These are phyloP conservation scores for Chalcosyrphus nemorum DNA, from an alignment of 2,888 invertebrate species.

Conservation along the genomic window DNA sequence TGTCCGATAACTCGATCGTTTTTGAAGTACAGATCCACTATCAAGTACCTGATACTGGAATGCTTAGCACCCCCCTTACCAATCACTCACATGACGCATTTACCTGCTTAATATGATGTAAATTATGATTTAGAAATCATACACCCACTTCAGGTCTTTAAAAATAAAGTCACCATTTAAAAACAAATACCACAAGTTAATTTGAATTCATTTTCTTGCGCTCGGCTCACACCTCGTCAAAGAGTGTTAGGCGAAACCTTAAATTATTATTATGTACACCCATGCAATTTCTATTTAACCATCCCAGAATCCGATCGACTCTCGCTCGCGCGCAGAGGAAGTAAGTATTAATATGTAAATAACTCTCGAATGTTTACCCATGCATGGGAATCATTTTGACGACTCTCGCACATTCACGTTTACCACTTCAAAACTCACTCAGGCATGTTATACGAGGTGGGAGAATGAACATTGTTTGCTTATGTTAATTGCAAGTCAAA, in stretches of 20 bases:
- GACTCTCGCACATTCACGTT: not conserved
- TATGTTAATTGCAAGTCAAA: slow-evolving; percentile 61
- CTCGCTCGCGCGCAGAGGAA: no score
- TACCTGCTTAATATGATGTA: no score
- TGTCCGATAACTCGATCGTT: no score
- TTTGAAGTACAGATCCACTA: no score
- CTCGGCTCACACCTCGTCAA: not conserved
- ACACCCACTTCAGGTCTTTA: no score
- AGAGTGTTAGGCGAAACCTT: not conserved
- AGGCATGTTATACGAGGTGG: slow-evolving; percentile 39
- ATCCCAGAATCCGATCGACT: not conserved
- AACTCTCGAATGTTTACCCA: slow-evolving; percentile 19
- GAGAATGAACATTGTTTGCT: slow-evolving; percentile 43
- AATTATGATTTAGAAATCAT: no score
- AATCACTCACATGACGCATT: no score
- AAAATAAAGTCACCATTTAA: no score
- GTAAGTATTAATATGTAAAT: slow-evolving; percentile 34
- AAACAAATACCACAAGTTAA: no score
- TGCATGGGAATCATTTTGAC: slow-evolving; percentile 24
- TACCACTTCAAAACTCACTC: slow-evolving; percentile 16
- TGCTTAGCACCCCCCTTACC: no score
- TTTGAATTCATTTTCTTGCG: no score
- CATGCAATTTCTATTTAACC: not conserved
- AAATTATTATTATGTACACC: not conserved
- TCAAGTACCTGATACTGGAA: no score